These are phyloP conservation scores for Tor tambroides DNA, from an alignment of 2,113 vertebrate species.

Conservation along the genomic window DNA sequence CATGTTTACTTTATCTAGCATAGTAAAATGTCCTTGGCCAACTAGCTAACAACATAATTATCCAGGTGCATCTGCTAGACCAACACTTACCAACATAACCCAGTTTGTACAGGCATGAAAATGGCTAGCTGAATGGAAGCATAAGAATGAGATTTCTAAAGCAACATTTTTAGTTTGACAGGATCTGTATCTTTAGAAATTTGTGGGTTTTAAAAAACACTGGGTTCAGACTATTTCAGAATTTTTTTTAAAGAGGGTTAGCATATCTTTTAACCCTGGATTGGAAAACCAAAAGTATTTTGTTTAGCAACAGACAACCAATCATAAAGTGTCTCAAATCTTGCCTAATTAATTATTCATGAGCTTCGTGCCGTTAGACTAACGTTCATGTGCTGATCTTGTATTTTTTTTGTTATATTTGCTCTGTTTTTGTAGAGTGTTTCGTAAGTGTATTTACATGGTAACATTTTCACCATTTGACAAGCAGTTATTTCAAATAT, in stretches of 20 bases:
- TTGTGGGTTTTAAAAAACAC: too few relatives aligned
- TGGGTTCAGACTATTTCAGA: too few relatives aligned
- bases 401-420: too few relatives aligned
- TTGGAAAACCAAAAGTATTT: not conserved
- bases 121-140: too few relatives aligned
- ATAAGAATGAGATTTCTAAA: too few relatives aligned
- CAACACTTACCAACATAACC: not conserved
- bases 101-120: not conserved
- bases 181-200: too few relatives aligned
- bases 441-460: not conserved
- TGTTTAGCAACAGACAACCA: not conserved
- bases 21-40: not conserved
- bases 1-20: not conserved
- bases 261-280: too few relatives aligned
- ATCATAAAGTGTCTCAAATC: not conserved
- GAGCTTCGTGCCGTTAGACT: not conserved
- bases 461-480: too few relatives aligned
- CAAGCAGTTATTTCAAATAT: not conserved
- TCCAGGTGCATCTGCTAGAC: not conserved
- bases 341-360: not conserved
- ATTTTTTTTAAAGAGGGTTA: too few relatives aligned
- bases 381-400: too few relatives aligned
- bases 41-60: not conserved
- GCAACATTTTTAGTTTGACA: too few relatives aligned
- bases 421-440: not conserved